Conservation (phyloP, 2,888 invertebrate genomes). For the Rhagophthalmus giganteus region DNA sequence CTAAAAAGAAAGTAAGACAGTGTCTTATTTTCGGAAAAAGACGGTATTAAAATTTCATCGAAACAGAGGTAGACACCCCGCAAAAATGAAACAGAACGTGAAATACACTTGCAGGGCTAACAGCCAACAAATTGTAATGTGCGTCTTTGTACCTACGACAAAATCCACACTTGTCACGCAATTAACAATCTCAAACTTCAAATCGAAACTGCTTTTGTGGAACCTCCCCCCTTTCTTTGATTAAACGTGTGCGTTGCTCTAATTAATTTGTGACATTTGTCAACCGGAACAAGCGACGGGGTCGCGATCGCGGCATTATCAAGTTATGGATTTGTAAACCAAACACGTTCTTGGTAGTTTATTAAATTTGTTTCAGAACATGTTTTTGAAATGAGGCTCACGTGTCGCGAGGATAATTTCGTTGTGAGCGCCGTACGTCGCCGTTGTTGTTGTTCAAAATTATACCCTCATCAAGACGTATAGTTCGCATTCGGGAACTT, state of each 20-base stretch:
- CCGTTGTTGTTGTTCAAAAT: not conserved
- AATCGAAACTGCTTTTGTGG: not conserved
- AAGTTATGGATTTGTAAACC: constrained; percentile 10
- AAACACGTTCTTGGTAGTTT: constrained; percentile 18
- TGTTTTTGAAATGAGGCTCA: constrained; percentile 17
- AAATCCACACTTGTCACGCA: not conserved
- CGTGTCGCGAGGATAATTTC: constrained; percentile 4
- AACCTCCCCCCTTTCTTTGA: not conserved
- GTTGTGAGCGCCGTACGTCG: not conserved
- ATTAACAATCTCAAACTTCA: not conserved
- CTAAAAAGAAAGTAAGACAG: no score
- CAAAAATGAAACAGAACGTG: no score
- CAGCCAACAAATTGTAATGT: no score
- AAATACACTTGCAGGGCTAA: no score
- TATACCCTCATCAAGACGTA: not conserved
- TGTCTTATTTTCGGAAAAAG: no score
- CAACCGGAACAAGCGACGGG: not conserved
- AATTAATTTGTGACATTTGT: not conserved
- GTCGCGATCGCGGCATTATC: not conserved
- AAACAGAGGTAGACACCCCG: no score
- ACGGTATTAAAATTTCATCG: no score
- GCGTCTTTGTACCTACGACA: no score
- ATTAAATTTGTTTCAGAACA: constrained; percentile 24
- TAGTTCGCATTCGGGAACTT: no score
- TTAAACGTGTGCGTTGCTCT: not conserved